Evolutionary conservation across 2,797 vertebrate genomes (phyloP), one percentile per base, ranked within the genome.

Genomic region (Gymnoscopelus braueri): DNA sequence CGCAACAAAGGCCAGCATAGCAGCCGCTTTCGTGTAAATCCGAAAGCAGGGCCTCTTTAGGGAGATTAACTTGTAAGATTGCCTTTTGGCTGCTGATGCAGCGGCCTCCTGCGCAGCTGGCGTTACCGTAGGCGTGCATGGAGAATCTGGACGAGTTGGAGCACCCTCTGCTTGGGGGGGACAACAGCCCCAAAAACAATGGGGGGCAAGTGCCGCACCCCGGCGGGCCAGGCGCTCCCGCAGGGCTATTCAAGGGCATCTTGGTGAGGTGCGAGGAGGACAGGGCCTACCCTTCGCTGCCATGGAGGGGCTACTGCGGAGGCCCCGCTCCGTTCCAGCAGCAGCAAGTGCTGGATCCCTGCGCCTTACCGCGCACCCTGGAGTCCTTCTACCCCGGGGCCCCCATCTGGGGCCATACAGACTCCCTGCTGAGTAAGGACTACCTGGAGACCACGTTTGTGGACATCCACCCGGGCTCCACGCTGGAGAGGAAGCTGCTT

Each of bases 401-500:
- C 11, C 82, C 92, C 39, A 82, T 95, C 63, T 94, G 93, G 94
- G 90, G 88, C 39, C 76, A 91, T 24, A 49, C 82, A 0, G 93
- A 95, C 63, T 83, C 94, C 15, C 82, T 91, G 71, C 91, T 92
- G 66, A 92, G 79, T 79, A 95, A 94, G 77, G 95, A 95, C 79
- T 95, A 95, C 77, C 87, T 94, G 73, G 95, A 95, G 90, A 96
- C 95, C 13, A 94, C 94, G 1, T 95, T 95, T 56, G 94, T 95
- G 76, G 95, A 95, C 79, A 84, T 93, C 23, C 82, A 84, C 3
- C 92, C 93, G 0, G 89, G 91, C 29, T 92, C 91, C 4, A 84
- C 85, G 0, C 83, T 93, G 82, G 89, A 94, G 80, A 91, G 89
- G 75, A 93, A 94, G 84, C 90, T 95, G 70, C 78, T 95, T 77